These are phyloP conservation scores for Rhyacophila brunnea DNA, from an alignment of 1,140 invertebrate genomes.

Conservation along the genomic window DNA sequence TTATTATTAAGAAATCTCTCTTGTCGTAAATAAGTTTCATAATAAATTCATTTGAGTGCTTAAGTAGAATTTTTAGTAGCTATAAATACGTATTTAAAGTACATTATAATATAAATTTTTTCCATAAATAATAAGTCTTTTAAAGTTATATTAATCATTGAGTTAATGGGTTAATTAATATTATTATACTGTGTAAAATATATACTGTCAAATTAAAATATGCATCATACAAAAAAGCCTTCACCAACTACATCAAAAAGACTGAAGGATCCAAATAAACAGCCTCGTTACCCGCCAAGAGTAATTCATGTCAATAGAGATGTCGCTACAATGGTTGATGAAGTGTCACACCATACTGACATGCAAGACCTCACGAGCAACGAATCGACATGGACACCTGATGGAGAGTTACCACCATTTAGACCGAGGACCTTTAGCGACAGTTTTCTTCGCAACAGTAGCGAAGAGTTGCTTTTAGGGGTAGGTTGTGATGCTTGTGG, in stretches of 20 bases:
- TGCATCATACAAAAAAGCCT: constrained; percentile 27
- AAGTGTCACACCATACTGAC: constrained; percentile 21
- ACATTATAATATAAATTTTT: too few relatives aligned
- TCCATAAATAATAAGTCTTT: too few relatives aligned
- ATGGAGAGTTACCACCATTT: constrained; percentile 38
- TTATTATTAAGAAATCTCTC: too few relatives aligned
- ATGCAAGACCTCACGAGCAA: constrained; percentile 15
- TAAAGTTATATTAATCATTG: too few relatives aligned
- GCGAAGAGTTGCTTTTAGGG: constrained; percentile 50
- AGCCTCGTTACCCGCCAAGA: constrained; percentile 45
- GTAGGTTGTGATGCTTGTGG: constrained; percentile 52
- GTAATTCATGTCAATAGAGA: constrained; percentile 53
- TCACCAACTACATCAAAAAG: constrained; percentile 26
- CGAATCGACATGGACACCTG: constrained; percentile 37
- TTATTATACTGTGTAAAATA: too few relatives aligned
- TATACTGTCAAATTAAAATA: not conserved
- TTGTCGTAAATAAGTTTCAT: too few relatives aligned
- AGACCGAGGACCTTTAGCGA: constrained; percentile 52
- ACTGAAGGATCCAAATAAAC: constrained; percentile 37
- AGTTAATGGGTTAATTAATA: too few relatives aligned
- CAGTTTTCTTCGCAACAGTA: constrained; percentile 52
- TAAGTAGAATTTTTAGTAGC: too few relatives aligned
- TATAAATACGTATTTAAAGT: too few relatives aligned
- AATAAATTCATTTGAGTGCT: too few relatives aligned
- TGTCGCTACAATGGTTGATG: constrained; percentile 52